These are phyloP conservation scores for Leptinotarsa rubiginosa DNA, from an alignment of 2,888 invertebrate genomes.

Conservation along the genomic window DNA sequence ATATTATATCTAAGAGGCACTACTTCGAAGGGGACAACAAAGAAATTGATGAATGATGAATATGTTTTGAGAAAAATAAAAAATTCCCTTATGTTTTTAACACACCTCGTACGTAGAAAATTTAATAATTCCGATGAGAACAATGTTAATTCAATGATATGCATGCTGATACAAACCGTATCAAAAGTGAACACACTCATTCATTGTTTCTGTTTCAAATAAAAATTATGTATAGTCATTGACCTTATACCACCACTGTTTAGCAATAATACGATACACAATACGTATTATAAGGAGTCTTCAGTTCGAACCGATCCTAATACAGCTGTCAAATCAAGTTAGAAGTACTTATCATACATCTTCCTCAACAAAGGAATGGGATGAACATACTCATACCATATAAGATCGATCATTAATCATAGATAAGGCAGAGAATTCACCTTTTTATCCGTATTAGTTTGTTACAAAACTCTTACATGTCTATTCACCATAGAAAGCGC, in stretches of 20 bases:
- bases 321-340: not conserved
- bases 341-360: constrained; percentile 7
- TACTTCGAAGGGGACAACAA: no score
- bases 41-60: no score
- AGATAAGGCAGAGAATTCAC: constrained; percentile 6
- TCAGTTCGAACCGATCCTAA: not conserved
- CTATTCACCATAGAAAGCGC: constrained; percentile 1
- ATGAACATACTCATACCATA: constrained; percentile 6
- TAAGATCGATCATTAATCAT: not conserved
- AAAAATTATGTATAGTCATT: not conserved
- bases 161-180: not conserved
- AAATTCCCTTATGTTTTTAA: not conserved
- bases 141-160: not conserved
- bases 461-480: constrained; percentile 5
- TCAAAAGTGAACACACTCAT: not conserved
- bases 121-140: no score
- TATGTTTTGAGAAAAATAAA: no score
- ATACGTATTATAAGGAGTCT: not conserved
- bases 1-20: no score
- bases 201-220: not conserved
- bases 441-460: not conserved
- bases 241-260: not conserved
- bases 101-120: no score
- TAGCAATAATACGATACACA: not conserved
- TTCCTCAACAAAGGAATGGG: constrained; percentile 7